Conservation (phyloP, 2,113 vertebrate species). For the Istiophorus platypterus region DNA sequence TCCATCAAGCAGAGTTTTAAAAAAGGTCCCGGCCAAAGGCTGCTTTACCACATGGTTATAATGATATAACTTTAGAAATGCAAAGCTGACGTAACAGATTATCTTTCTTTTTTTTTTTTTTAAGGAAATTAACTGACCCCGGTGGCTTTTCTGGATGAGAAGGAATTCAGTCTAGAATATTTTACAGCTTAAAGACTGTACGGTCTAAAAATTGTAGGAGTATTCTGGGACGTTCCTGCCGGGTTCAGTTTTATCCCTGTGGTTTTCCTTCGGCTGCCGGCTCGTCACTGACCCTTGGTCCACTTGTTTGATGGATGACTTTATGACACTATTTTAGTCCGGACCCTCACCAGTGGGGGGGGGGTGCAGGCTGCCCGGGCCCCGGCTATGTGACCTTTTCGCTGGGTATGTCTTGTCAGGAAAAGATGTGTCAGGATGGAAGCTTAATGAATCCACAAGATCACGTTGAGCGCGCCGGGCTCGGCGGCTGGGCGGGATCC, state of each 20-base stretch:
- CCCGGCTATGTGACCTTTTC: constrained; percentile 76
- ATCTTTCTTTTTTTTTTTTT: neutral
- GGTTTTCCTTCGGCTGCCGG: constrained; percentile 38
- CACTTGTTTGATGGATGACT: constrained; percentile 78
- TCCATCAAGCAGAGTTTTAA: no score
- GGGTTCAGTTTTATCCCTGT: constrained; percentile 32
- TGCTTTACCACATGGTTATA: neutral
- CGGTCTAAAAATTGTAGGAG: constrained; percentile 20
- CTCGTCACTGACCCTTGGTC: constrained; percentile 68
- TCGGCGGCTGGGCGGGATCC: neutral
- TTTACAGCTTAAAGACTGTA: neutral
- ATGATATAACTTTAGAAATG: neutral
- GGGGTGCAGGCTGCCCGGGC: constrained; percentile 46
- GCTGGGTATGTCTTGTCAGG: constrained; percentile 60
- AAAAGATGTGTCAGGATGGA: constrained; percentile 65
- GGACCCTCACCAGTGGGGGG: constrained; percentile 75
- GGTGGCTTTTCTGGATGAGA: neutral
- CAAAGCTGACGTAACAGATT: no score
- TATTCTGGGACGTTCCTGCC: constrained; percentile 45
- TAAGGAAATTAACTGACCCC: neutral
- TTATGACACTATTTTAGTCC: constrained; percentile 83
- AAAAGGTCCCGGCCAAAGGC: no score
- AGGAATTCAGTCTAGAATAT: constrained; percentile 2
- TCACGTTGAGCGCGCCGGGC: constrained; percentile 43
- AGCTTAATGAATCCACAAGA: constrained; percentile 54